Conservation (phyloP, 2,888 invertebrate genomes). For the Perizoma flavofasciatum region DNA sequence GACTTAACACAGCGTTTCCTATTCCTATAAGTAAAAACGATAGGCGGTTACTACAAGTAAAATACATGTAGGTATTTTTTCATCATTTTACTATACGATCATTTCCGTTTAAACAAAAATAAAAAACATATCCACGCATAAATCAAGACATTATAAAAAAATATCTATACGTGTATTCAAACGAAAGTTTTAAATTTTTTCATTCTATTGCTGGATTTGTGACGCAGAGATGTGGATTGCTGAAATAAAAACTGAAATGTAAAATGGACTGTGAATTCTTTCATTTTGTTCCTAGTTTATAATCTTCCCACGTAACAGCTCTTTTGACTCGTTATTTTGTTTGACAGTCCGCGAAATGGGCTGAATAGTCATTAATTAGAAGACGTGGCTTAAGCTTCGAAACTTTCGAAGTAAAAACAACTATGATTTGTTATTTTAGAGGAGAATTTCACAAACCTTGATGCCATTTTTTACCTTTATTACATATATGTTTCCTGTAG, state of each 20-base stretch:
- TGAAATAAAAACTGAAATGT: slow-evolving; percentile 23
- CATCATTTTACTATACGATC: slow-evolving; percentile 52
- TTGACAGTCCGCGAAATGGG: slow-evolving; percentile 70
- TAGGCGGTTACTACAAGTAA: no score
- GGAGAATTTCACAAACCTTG: not conserved
- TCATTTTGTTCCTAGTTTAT: slow-evolving; percentile 25
- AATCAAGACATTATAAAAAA: slow-evolving; percentile 10
- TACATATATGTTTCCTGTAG: no score
- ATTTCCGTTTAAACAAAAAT: slow-evolving; percentile 63
- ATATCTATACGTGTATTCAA: not conserved
- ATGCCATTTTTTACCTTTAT: no score
- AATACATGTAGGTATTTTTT: slow-evolving; percentile 5
- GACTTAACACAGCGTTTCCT: no score
- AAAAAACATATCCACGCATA: slow-evolving; percentile 39
- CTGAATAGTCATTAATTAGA: slow-evolving; percentile 68
- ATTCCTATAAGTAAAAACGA: no score
- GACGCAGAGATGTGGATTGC: slow-evolving; percentile 29
- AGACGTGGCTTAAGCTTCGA: slow-evolving; percentile 36
- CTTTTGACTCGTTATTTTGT: slow-evolving; percentile 61
- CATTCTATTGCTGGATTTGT: slow-evolving; percentile 18
- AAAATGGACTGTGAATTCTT: slow-evolving; percentile 5
- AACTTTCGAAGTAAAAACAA: slow-evolving; percentile 17
- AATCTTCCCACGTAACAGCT: slow-evolving; percentile 50
- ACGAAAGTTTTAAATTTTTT: slow-evolving; percentile 10
- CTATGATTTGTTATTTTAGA: not conserved